Base-by-base conservation (phyloP, 2,888 invertebrate genomes). In the Tenthredo notha region DNA sequence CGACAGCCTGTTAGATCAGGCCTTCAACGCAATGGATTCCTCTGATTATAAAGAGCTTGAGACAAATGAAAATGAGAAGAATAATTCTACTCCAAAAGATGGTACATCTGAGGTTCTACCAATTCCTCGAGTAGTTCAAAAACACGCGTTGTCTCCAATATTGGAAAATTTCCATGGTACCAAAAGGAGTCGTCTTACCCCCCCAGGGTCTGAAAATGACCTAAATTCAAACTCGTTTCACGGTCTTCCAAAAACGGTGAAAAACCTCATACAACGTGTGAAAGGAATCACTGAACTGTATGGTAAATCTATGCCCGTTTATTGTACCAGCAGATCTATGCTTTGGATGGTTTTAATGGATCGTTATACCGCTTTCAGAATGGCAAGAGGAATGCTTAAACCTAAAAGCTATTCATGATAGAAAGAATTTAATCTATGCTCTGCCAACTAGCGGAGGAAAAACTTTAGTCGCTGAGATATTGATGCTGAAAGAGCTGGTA, bases 381-480 rank as follows among this genome's bases (percentile, higher is more conserved):
- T 99, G 99, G 99, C 99, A 99, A 94, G 95, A 97, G 89, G 98
- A 98, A 94, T 99, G 99, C 92, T 94, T 99, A 5, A 96, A 95
- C 86, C 94, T 98, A 58, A 95, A 96, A n/a, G 97, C 97, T 2
- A 94, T 98, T 37, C 94, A 95, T 85, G 93, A 95, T 15, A 95
- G 96, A 65, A 95, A 94, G 87, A 99, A 99, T 94, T 94, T 99
- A 70, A 96, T 99, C 86, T 98, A 99, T 91, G 98, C 98, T 0
- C 93, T 99, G 67, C 99, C 99, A 0, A 99, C 99, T 0, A 98
- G 99, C 91, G 99, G 99, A 0, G 99, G 99, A 0, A 99, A 99
- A 94, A 99, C 99, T 0, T 94, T 99, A 43, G 98, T 99, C 15
- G 99, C 99, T 0, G 99, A 99, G 94, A 97, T 99, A 86, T 94